A percentile compares a stretch with the other conserved stretches of the same genome.
These are phyloP conservation scores for Macquaria ambigua DNA, from an alignment of 2,113 vertebrate species.

Conservation along the genomic window DNA sequence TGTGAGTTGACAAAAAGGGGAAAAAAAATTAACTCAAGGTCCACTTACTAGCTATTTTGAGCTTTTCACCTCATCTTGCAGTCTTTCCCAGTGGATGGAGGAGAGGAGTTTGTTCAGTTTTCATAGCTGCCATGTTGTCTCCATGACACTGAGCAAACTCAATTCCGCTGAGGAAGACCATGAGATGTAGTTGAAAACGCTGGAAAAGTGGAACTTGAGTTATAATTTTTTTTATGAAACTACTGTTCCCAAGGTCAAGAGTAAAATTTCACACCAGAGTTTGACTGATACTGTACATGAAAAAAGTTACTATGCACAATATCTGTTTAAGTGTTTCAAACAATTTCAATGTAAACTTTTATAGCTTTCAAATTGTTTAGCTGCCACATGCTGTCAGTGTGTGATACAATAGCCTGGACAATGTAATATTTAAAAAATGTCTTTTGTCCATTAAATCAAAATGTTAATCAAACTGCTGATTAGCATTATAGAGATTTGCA, in stretches of 20 bases:
- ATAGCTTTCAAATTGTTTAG: not conserved
- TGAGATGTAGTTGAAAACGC: not conserved
- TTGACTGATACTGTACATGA: not conserved
- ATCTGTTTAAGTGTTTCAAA: not conserved
- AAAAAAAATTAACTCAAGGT: not conserved
- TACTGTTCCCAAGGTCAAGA: not conserved
- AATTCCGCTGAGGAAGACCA: not conserved
- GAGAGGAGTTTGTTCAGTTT: not conserved
- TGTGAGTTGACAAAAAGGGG: not conserved
- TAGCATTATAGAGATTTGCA: not conserved
- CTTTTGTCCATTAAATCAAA: not conserved
- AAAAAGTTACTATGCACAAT: not conserved
- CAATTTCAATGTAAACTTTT: not conserved
- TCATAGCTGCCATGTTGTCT: not conserved
- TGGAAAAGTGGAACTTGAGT: not conserved
- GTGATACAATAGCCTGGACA: not conserved
- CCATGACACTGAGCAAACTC: not conserved
- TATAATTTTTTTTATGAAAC: not conserved
- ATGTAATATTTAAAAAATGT: not conserved
- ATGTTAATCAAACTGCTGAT: not conserved
- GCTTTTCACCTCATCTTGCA: not conserved
- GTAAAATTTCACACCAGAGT: not conserved
- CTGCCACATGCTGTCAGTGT: not conserved
- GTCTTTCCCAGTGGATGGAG: not conserved
- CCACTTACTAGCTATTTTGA: not conserved